phyloP scores from a whole-genome alignment of 2,797 vertebrate genomes.

The Tapirus indicus region DNA sequence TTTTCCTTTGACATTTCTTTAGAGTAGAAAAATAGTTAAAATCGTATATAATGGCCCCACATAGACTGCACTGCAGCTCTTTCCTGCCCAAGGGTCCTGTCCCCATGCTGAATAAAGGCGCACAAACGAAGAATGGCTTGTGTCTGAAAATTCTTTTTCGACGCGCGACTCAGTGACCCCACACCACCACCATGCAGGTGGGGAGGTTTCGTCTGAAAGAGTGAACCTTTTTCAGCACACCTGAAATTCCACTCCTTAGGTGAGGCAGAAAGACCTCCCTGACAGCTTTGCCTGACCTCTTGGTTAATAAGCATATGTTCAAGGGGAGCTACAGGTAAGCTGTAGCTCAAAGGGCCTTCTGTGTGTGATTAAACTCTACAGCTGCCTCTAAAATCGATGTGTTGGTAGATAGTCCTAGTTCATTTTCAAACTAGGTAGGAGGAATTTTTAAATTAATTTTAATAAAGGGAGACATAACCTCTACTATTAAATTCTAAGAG shows the following conservation, averaged over 20 bases:
- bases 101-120: too few species aligned
- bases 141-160: too few species aligned
- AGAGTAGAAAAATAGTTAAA: too few species aligned
- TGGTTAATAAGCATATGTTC: not conserved
- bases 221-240: accelerated
- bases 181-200: accelerated
- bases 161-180: too few species aligned
- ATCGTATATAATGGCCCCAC: too few species aligned
- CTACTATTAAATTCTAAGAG: not conserved
- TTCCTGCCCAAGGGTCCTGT: too few species aligned
- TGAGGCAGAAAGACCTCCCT: too few species aligned
- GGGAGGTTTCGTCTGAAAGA: not conserved
- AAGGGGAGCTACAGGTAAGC: accelerated
- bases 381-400: accelerated
- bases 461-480: not conserved
- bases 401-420: accelerated
- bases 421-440: not conserved
- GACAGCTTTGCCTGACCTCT: too few species aligned
- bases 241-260: too few species aligned
- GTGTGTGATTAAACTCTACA: accelerated
- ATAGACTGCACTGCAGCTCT: too few species aligned
- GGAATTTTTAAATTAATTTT: not conserved
- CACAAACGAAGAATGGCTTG: too few species aligned
- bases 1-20: too few species aligned
- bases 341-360: accelerated